A percentile compares a stretch with the other conserved stretches of the same genome.
These are phyloP conservation scores for Prunella himalayana DNA, from an alignment of 2,113 vertebrate species.

Conservation along the genomic window DNA sequence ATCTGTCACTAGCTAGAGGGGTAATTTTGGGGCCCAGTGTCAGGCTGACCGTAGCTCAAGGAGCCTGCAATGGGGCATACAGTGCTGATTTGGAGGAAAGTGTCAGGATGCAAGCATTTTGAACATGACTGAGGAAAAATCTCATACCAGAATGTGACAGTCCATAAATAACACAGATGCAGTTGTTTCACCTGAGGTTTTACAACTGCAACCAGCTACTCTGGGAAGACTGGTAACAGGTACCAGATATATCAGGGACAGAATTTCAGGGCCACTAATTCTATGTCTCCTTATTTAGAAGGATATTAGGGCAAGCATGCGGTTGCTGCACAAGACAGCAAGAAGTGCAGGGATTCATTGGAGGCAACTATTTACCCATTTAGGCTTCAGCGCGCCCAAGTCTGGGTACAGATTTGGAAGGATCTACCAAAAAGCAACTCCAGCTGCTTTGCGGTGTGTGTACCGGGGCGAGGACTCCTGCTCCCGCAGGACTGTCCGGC, in stretches of 20 bases:
- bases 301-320: background rate
- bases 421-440: background rate
- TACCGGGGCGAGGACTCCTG: background rate
- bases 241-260: rapidly evolving
- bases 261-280: background rate
- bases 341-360: background rate
- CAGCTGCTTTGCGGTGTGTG: background rate
- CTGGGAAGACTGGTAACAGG: background rate
- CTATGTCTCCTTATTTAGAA: background rate
- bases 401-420: background rate
- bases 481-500: background rate
- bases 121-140: background rate
- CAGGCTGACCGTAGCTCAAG: background rate
- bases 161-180: background rate
- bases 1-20: background rate
- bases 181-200: background rate
- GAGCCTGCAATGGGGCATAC: rapidly evolving
- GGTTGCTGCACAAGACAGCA: background rate
- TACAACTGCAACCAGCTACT: background rate
- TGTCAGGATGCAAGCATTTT: background rate
- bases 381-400: background rate
- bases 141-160: background rate
- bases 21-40: background rate
- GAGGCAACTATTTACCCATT: background rate
- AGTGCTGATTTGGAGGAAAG: background rate